These are phyloP conservation scores for Holacanthella duospinosa DNA, from an alignment of 2,888 invertebrate species.

Conservation along the genomic window DNA sequence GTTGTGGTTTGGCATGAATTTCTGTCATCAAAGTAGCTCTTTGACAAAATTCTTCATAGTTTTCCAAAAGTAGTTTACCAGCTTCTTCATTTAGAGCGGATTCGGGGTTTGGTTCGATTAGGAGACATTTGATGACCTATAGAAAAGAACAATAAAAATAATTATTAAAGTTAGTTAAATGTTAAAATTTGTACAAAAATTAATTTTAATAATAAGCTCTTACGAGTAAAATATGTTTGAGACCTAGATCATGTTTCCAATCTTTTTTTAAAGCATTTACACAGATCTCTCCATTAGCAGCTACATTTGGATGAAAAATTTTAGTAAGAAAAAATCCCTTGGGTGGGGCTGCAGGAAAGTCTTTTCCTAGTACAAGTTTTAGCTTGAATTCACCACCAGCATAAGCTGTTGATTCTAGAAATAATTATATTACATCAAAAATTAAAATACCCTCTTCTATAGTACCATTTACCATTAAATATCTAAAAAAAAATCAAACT, in stretches of 20 bases:
- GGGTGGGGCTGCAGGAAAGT: constrained; percentile 83
- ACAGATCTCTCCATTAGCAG: constrained; percentile 87
- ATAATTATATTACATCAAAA: constrained; percentile 12
- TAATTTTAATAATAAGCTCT: background rate
- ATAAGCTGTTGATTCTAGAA: constrained; percentile 78
- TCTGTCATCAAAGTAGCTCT: constrained; percentile 83
- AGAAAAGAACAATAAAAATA: constrained; percentile 3
- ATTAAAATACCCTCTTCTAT: background rate
- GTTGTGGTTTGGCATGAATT: constrained; percentile 57
- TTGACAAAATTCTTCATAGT: constrained; percentile 83
- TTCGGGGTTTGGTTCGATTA: constrained; percentile 94
- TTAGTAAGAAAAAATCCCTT: constrained; percentile 87
- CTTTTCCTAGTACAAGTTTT: constrained; percentile 78
- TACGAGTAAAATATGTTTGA: constrained; percentile 19
- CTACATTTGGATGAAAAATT: constrained; percentile 95
- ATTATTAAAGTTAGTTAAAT: no score
- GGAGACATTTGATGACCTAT: constrained; percentile 82
- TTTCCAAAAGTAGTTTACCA: constrained; percentile 80
- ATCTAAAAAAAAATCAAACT: background rate
- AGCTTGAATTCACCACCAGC: constrained; percentile 77
- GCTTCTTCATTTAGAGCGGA: constrained; percentile 96
- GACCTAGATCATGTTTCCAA: constrained; percentile 91
- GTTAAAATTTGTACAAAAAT: background rate
- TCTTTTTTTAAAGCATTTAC: constrained; percentile 92
- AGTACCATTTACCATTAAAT: background rate